A percentile compares a stretch with the other conserved stretches of the same genome.
These are phyloP conservation scores for Nemotelus nigrinus DNA, from an alignment of 2,888 invertebrate species.

Conservation along the genomic window DNA sequence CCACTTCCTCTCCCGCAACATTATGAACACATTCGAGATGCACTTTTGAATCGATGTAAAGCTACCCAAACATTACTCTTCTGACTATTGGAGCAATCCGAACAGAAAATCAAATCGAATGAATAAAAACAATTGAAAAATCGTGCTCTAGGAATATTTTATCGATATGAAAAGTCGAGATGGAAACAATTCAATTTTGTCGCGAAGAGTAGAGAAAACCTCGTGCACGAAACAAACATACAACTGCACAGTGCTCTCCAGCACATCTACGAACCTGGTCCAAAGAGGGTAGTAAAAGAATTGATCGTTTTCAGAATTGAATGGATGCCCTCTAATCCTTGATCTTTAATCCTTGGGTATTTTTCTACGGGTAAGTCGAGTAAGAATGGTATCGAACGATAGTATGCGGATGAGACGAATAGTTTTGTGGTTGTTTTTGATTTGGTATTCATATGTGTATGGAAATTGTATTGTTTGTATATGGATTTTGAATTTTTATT, in stretches of 20 bases:
- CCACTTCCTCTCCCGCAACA: background rate
- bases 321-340: conserved; percentile 40
- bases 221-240: background rate
- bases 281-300: background rate
- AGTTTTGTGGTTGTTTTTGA: no score
- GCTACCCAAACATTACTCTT: no score
- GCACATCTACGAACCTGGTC: background rate
- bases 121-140: conserved; percentile 31
- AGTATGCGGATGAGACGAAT: no score
- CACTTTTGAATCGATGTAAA: no score
- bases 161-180: conserved; percentile 1
- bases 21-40: background rate
- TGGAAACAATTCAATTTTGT: conserved; percentile 30
- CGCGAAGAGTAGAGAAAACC: no score
- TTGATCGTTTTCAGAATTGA: conserved; percentile 35
- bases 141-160: conserved; percentile 30
- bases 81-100: background rate
- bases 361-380: background rate
- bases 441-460: no score
- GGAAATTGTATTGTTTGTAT: no score
- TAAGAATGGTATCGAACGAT: background rate
- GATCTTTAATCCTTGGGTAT: conserved; percentile 23
- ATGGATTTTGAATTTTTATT: no score
- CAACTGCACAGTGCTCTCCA: background rate
- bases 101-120: conserved; percentile 10